These are phyloP conservation scores for Bungarus multicinctus DNA, from an alignment of 2,113 vertebrate genomes.

Conservation along the genomic window DNA sequence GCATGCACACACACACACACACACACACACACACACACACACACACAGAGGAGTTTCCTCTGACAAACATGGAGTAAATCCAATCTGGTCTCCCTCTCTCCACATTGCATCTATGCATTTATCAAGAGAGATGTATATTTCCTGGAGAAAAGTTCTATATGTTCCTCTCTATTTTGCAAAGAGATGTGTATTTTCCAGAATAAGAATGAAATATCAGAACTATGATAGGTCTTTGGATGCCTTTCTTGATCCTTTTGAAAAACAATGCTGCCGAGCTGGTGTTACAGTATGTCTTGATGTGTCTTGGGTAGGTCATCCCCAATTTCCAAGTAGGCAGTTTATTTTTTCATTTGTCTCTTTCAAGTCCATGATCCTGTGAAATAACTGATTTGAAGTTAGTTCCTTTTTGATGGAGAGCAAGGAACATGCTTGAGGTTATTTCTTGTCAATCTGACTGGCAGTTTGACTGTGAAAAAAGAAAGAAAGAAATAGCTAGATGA, in stretches of 20 bases:
- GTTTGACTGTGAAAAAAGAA: slow-evolving; percentile 1
- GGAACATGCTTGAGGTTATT: neutral
- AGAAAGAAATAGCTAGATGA: neutral
- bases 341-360: neutral
- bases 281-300: neutral
- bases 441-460: slow-evolving; percentile 16
- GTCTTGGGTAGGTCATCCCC: neutral
- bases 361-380: neutral
- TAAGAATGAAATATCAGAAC: neutral
- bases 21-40: too few species aligned
- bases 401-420: neutral
- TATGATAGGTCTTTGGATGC: neutral
- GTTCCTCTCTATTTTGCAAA: neutral
- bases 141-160: neutral
- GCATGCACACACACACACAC: too few species aligned
- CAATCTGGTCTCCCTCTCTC: neutral
- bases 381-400: neutral
- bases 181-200: neutral
- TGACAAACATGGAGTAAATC: neutral
- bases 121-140: neutral
- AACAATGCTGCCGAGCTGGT: too few species aligned
- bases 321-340: neutral
- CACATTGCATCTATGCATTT: neutral
- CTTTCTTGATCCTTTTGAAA: neutral
- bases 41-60: neutral